Conservation (phyloP, 2,888 invertebrate species). For the Azorinus chamasolen region DNA sequence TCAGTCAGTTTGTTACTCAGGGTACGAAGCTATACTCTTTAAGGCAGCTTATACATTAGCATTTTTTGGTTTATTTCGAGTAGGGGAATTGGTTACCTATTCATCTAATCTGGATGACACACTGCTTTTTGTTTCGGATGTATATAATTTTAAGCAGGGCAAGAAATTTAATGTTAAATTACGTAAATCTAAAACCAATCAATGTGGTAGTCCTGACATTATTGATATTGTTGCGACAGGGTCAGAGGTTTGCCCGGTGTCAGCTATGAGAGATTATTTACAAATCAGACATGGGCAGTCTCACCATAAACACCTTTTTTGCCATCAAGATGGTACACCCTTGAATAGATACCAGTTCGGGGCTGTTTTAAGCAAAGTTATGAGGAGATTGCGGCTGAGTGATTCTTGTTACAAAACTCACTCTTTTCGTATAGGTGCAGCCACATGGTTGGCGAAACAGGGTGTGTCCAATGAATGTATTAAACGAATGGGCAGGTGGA, state of each 20-base stretch:
- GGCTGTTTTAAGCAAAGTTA: conserved; percentile 9
- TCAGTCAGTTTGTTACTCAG: background rate
- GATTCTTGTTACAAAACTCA: background rate
- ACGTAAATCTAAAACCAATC: conserved; percentile 17
- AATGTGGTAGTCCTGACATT: background rate
- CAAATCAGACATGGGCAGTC: background rate
- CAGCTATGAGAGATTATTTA: conserved; percentile 10
- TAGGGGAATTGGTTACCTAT: conserved; percentile 14
- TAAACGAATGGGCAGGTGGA: conserved; percentile 11
- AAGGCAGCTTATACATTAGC: conserved; percentile 12
- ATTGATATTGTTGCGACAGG: background rate
- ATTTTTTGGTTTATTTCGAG: conserved; percentile 19
- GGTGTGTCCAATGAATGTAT: conserved; percentile 2
- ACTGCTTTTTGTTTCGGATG: conserved; percentile 3
- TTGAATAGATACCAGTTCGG: conserved; percentile 15
- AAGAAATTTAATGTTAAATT: background rate
- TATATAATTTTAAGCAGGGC: background rate
- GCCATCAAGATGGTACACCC: background rate
- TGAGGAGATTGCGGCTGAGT: background rate
- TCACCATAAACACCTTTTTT: conserved; percentile 2
- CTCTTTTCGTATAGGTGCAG: conserved; percentile 16
- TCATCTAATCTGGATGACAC: background rate
- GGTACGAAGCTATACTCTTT: conserved; percentile 8
- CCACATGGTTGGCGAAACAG: background rate
- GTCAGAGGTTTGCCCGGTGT: background rate